Evolutionary conservation across 2,113 vertebrate genomes (phyloP), one percentile per base, ranked within the genome.

Genomic region (Salminus brasiliensis): DNA sequence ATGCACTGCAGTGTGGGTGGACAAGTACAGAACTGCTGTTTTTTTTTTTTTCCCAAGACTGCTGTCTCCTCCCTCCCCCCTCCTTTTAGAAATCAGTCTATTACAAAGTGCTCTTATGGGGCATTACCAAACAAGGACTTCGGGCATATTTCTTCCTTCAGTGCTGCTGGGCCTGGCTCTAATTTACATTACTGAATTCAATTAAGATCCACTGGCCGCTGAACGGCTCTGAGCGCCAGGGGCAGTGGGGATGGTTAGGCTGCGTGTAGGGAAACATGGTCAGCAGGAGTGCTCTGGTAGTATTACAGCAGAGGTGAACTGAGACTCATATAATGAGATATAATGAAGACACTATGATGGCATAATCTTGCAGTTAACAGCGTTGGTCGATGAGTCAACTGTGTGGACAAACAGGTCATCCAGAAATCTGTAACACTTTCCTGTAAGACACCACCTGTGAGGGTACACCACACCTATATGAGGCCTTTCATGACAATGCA

Each of bases 171-270:
- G 30, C 45, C 23, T 9, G 49, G 69, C 78, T 66, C 21, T 62
- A 53, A 73, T 73, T 79, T 79, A 73, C 47, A 79, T 79, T 63
- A 41, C 34, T 79, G 49, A 73, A 79, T 79, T 73, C 18, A 72
- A 73, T 79, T 79, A 79, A 66, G 10, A 18, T 47, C 59, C 21
- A n/a, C 52, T 57, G 62, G 55, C 55, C 62, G 66, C 55, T 72
- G 67, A 12, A 29, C 11, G 30, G 18, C 34, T 39, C 36, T 66
- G 36, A 52, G 15, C 15, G 23, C 57, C 32, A 18, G 16, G n/a
- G 41, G 41, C 66, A 25, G 27, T 62, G n/a, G 57, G 62, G 57
- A 79, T 39, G 55, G 55, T 59, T 18, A 62, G 57, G 45, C 29
- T 30, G 15, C 29, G 41, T 62, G 53, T 12, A 7, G 57, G 36